These are phyloP conservation scores for Pangasianodon gigas DNA, from an alignment of 2,113 vertebrate genomes.

Conservation along the genomic window DNA sequence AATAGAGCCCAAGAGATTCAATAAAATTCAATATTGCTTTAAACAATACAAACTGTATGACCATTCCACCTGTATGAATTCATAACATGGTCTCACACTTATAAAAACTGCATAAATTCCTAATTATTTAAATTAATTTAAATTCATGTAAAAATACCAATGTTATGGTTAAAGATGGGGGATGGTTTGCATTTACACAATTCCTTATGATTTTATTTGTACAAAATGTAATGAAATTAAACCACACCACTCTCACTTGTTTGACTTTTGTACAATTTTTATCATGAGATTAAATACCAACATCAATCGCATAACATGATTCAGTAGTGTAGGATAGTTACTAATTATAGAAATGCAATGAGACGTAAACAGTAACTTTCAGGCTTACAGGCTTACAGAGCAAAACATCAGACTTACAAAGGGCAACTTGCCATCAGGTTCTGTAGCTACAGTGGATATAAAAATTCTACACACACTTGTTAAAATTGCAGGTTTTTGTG, in stretches of 20 bases:
- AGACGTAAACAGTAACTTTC: not conserved
- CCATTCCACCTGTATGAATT: too few species aligned
- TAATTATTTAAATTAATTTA: too few species aligned
- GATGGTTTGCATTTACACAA: not conserved
- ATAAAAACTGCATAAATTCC: too few species aligned
- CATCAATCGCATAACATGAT: not conserved
- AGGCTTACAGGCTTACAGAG: not conserved
- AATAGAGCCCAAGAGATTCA: not conserved
- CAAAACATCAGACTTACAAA: not conserved
- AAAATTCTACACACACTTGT: not conserved
- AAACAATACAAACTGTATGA: not conserved
- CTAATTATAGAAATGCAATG: not conserved
- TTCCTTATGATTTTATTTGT: not conserved
- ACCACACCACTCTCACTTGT: not conserved
- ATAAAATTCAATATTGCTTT: not conserved
- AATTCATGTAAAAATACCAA: too few species aligned
- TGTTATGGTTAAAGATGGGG: not conserved
- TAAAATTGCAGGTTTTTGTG: not conserved
- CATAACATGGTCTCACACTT: too few species aligned
- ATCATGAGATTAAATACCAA: not conserved
- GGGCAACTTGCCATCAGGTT: not conserved
- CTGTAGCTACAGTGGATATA: not conserved
- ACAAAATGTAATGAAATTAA: not conserved
- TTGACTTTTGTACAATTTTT: not conserved
- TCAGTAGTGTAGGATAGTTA: not conserved